Conservation (phyloP, 1,140 invertebrate genomes). For the Lithobius niger region DNA sequence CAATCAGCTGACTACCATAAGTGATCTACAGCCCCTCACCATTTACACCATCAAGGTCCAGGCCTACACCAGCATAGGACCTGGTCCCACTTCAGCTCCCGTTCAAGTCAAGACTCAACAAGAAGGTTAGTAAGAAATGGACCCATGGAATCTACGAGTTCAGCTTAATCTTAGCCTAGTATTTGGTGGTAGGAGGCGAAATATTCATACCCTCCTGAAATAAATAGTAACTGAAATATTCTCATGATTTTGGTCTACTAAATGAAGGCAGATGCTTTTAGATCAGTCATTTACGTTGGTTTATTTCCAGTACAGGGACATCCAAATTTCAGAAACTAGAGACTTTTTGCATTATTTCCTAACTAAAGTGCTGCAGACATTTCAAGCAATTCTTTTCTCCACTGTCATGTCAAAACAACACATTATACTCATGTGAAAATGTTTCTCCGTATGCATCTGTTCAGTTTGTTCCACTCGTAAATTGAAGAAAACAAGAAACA, state of each 20-base stretch:
- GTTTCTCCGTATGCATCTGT: no score
- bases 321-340: no score
- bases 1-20: conserved; percentile 83
- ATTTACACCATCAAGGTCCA: conserved; percentile 87
- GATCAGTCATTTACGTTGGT: no score
- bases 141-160: no score
- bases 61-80: conserved; percentile 78
- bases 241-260: neutral
- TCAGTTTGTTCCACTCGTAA: no score
- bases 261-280: neutral
- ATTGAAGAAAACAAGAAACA: no score
- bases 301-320: no score
- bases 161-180: neutral
- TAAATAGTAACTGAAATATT: neutral
- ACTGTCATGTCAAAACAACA: no score
- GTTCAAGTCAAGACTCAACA: conserved; percentile 93
- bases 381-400: no score
- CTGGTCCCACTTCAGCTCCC: conserved; percentile 75
- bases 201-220: neutral
- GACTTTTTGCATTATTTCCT: no score
- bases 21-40: conserved; percentile 68
- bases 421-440: no score
- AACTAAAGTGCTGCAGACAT: no score
- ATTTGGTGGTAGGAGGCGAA: neutral
- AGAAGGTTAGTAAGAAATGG: conserved; percentile 48